Base-by-base conservation (phyloP, 64 coral and sea anemone species). In the Stylophora pistillata region DNA sequence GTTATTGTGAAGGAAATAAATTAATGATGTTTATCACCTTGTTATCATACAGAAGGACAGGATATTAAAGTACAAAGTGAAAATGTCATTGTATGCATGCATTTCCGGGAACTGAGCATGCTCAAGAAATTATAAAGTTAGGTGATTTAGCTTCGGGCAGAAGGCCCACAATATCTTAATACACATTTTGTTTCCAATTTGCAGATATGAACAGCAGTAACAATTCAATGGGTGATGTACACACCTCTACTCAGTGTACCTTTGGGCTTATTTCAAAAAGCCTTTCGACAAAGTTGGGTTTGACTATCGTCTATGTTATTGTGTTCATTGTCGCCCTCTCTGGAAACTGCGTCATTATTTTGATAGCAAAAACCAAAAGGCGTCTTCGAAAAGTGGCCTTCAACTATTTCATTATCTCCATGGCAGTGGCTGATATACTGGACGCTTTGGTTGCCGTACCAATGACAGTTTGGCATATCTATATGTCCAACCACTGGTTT, bases 361-460 rank as follows among this genome's bases (percentile, higher is more conserved):
- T 83, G 14, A 88, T 93, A 20, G 91, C 88, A 17, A 86, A 88
- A 23, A 77, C 74, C 7, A 86, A 74, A 16, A 52, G 81, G 17
- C 55, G 77, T 84, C 83, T 68, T 34, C 78, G 91, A 53, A 84
- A 84, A 21, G 91, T 93, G 34, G 77, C 91, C 9, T 93, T 93
- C 77, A 93, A 93, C 55, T 71, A 84, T 25, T 88, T 93, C n/a
- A 93, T 93, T 17, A 74, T 93, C 70, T 88, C 87, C 70, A 82
- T 93, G 86, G 91, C 91, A 41, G 65, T n/a, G 11, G 87, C 86
- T 69, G 91, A 93, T 71, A 89, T 93, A 30, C 60, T 93, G 14
- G 87, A 93, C 37, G 78, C 77, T 4, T 65, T 93, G 18, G 34
- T 88, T 63, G 78, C 91, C 2, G 91, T 74, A 31, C 91, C 91